Conservation (phyloP, 2,797 vertebrate species). For the Anguilla megastoma region DNA sequence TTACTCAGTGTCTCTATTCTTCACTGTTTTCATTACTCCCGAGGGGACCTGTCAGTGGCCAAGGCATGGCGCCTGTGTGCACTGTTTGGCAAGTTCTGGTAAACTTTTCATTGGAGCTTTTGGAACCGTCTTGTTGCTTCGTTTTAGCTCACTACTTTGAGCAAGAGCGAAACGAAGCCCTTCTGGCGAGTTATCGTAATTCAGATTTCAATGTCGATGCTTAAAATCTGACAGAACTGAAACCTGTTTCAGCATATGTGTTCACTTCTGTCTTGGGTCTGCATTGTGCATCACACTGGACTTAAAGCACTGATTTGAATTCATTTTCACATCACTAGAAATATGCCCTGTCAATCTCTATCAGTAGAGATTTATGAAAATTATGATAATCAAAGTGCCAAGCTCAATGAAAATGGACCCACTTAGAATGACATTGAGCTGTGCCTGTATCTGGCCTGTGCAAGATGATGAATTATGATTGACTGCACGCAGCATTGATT, state of each 20-base stretch:
- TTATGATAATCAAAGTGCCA: conserved; percentile 9
- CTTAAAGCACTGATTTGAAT: neutral
- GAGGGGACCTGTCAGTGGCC: conserved; percentile 54
- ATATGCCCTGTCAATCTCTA: conserved; percentile 10
- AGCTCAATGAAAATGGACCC: neutral
- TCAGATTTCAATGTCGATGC: neutral
- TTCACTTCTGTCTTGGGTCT: neutral
- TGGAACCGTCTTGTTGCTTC: neutral
- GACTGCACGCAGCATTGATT: conserved; percentile 18
- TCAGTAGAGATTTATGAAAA: conserved; percentile 29
- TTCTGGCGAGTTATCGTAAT: neutral
- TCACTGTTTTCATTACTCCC: conserved; percentile 69
- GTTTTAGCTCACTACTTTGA: neutral
- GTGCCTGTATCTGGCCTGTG: neutral
- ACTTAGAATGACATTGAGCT: neutral
- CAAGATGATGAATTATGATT: conserved; percentile 14
- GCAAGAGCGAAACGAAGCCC: neutral
- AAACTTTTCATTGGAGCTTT: conserved; percentile 4
- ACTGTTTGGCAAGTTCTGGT: neutral
- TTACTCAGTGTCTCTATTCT: conserved; percentile 73
- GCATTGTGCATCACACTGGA: neutral
- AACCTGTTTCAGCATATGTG: neutral
- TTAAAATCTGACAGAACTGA: conserved; percentile 11
- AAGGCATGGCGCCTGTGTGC: conserved; percentile 39
- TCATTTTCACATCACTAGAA: neutral